Percentiles rank a stretch among this genome's conserved stretches.
Evolutionary conservation across 92 coral and sea anemone genomes (phyloP).

Genomic region (Epizoanthus stellaris): DNA sequence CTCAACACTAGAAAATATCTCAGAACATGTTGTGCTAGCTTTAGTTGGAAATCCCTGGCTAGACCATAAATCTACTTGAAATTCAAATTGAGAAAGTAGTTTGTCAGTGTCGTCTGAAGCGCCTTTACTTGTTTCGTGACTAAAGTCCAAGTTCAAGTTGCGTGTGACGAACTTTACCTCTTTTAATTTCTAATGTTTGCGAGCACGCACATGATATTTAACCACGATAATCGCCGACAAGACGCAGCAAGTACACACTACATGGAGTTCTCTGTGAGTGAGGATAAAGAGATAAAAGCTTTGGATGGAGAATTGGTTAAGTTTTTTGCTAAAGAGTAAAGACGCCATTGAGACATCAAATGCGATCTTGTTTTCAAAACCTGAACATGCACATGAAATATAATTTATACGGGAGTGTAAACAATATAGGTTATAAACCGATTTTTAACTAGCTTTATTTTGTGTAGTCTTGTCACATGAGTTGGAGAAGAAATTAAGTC

Average conservation of each 20-base stretch:
- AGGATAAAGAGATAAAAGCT: neutral
- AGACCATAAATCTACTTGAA: neutral
- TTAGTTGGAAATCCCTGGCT: neutral
- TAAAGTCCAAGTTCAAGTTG: neutral
- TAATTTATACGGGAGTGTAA: neutral
- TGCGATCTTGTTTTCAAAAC: neutral
- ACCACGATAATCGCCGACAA: neutral
- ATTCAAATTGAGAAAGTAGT: neutral
- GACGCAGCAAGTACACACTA: neutral
- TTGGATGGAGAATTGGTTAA: neutral
- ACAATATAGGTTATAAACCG: neutral
- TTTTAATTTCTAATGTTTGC: conserved; percentile 19
- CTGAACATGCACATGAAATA: neutral
- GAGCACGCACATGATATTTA: conserved; percentile 26
- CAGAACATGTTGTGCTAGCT: neutral
- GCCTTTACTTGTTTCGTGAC: conserved; percentile 25
- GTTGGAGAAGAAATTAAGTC: neutral
- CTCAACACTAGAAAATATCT: conserved; percentile 7
- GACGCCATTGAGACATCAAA: conserved; percentile 6
- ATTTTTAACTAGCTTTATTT: conserved; percentile 9
- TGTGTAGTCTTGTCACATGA: neutral
- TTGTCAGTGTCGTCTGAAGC: neutral
- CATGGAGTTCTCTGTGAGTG: neutral
- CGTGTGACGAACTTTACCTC: conserved; percentile 43
- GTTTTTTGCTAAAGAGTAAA: neutral